Evolutionary conservation across 2,888 invertebrate genomes (phyloP), one percentile per base, ranked within the genome.

Genomic region (Coleophora deauratella): DNA sequence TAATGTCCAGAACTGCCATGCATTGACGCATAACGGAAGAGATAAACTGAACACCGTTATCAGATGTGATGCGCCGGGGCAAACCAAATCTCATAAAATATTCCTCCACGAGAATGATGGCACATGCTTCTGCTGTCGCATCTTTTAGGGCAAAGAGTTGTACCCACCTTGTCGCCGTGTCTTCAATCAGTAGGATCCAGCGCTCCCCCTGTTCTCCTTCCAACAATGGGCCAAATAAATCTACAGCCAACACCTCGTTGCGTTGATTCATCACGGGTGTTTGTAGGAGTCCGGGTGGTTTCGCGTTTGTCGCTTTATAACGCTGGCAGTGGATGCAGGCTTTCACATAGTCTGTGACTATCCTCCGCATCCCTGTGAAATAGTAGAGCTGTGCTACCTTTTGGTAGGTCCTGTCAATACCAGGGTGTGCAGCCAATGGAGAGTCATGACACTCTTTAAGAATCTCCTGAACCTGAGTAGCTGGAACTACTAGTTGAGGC

Each of bases 131-230:
- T 1, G 55, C 51, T 6, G 51, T 51, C 2, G 61, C 55, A 6
- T 46, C 44, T 1, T 10, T 33, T 0, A 60, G 37, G 0, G 60
- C 41, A 28, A 57, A 59, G 1, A 62, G 21, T 21, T 60, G 60
- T 6, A 59, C 48, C 61, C 62, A 65, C 7, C 45, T 40, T 3
- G 38, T 48, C 1, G 55, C 41, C 2, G 42, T 41, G 11, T 55
- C 58, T 38, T 61, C 54, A 0, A 56, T 38, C 2, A 55, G 47
- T 1, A 62, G 38, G 1, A 61, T 54, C 58, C 59, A 57, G 33
- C 38, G 53, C 27, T 54, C 41, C 1, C 44, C 52, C 10, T 36
- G 33, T 9, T 9, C 9, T n/a, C 44, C 45, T 50, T 51, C 31
- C 39, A 52, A 54, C 9, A 59, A 36, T 21, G 54, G 46, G 9